phyloP scores from a whole-genome alignment of 2,797 vertebrate species.

The Eptatretus atami region DNA sequence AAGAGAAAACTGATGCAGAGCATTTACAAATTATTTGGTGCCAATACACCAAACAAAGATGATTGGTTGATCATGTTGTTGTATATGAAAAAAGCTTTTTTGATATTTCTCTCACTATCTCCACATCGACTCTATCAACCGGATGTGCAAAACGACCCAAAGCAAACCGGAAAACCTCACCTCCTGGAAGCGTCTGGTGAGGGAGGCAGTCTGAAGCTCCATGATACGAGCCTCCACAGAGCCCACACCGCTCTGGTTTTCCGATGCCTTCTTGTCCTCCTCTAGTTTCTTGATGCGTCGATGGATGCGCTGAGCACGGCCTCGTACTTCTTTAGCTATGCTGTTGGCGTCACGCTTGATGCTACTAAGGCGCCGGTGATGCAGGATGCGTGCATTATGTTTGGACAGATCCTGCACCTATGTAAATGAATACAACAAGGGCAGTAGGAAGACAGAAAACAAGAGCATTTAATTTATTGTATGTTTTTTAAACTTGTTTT shows the following conservation, averaged over 20 bases:
- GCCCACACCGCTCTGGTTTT: constrained; percentile 26
- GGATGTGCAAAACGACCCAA: too few relatives aligned
- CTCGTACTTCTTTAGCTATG: constrained; percentile 61
- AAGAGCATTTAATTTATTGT: too few relatives aligned
- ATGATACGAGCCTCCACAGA: constrained; percentile 37
- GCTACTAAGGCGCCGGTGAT: constrained; percentile 41
- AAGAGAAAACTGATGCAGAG: too few relatives aligned
- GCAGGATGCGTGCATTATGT: constrained; percentile 47
- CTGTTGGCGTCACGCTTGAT: constrained; percentile 61
- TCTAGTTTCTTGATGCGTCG: constrained; percentile 30
- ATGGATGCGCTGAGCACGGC: constrained; percentile 34
- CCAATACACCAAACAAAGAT: too few relatives aligned
- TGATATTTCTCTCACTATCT: too few relatives aligned
- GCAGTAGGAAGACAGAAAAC: too few relatives aligned
- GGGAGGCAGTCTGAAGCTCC: constrained; percentile 36
- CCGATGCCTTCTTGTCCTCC: constrained; percentile 20
- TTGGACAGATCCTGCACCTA: constrained; percentile 41
- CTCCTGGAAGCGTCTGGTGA: constrained; percentile 42
- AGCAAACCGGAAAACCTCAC: constrained; percentile 10
- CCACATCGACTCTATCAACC: too few relatives aligned
- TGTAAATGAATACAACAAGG: too few relatives aligned
- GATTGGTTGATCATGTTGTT: too few relatives aligned
- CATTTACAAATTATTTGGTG: too few relatives aligned
- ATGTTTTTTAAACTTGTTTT: too few relatives aligned
- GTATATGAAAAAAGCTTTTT: too few relatives aligned